phyloP scores from a whole-genome alignment of 2,888 invertebrate species.

The Athetis lepigone region DNA sequence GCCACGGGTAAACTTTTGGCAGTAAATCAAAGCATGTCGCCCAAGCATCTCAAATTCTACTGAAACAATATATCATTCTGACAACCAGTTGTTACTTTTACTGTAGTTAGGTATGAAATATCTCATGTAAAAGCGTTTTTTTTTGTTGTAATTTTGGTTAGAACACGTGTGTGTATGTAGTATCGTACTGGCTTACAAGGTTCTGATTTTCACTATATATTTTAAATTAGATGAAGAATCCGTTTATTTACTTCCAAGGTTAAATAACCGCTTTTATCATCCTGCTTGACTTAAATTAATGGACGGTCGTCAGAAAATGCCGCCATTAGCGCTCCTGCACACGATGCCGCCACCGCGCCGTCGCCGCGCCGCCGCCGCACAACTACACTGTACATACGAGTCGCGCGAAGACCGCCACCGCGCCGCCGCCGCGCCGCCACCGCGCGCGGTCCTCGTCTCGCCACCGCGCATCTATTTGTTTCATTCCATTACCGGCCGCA shows the following conservation, averaged over 20 bases:
- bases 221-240: no score
- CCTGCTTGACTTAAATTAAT: neutral
- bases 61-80: constrained; percentile 40
- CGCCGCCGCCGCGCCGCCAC: no score
- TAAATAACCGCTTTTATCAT: no score
- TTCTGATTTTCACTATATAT: no score
- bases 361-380: no score
- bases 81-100: constrained; percentile 33
- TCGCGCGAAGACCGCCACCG: no score
- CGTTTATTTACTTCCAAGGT: no score
- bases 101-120: neutral
- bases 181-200: neutral
- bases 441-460: no score
- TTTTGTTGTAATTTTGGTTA: neutral
- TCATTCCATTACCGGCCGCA: no score
- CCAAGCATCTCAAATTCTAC: constrained; percentile 55
- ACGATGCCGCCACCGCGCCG: no score
- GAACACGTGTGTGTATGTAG: neutral
- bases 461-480: no score
- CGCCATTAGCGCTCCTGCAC: neutral
- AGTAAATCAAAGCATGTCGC: constrained; percentile 68
- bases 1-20: constrained; percentile 65
- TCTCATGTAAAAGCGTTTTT: neutral
- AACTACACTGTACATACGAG: no score
- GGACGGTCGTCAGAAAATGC: constrained; percentile 14